phyloP scores from a whole-genome alignment of 2,113 vertebrate genomes.

The Aphelocoma coerulescens region DNA sequence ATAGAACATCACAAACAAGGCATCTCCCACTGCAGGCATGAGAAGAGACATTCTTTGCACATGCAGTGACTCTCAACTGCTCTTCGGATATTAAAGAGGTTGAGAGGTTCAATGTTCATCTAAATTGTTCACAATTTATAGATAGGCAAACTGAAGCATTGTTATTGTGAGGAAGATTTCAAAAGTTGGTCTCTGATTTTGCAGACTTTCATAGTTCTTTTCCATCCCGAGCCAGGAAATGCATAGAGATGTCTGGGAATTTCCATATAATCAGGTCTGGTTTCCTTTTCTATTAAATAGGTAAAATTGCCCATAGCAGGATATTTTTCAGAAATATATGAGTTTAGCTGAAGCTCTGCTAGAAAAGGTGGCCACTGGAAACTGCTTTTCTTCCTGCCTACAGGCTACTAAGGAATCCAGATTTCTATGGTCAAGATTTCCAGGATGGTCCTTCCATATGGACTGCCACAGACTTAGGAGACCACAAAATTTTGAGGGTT shows the following conservation, averaged over 20 bases:
- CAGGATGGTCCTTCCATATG: neutral
- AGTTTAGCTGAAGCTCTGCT: neutral
- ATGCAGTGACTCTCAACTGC: neutral
- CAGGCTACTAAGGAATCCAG: neutral
- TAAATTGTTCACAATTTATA: neutral
- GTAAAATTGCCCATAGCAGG: neutral
- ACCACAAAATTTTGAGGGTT: neutral
- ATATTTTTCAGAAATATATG: neutral
- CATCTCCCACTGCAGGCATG: neutral
- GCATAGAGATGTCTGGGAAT: neutral
- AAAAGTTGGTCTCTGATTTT: neutral
- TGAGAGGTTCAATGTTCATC: neutral
- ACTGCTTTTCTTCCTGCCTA: neutral
- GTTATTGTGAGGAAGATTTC: neutral
- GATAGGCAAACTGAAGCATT: neutral
- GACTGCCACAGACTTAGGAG: neutral
- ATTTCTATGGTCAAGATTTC: neutral
- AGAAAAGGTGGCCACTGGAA: neutral
- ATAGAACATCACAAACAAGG: neutral
- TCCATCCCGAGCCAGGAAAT: neutral
- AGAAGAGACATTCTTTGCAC: neutral
- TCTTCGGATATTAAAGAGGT: neutral
- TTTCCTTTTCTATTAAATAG: neutral
- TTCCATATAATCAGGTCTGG: neutral
- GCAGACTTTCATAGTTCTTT: neutral